Evolutionary conservation across 2,113 vertebrate species (phyloP), one percentile per base, ranked within the genome.

Genomic region (Arothron firmamentum): DNA sequence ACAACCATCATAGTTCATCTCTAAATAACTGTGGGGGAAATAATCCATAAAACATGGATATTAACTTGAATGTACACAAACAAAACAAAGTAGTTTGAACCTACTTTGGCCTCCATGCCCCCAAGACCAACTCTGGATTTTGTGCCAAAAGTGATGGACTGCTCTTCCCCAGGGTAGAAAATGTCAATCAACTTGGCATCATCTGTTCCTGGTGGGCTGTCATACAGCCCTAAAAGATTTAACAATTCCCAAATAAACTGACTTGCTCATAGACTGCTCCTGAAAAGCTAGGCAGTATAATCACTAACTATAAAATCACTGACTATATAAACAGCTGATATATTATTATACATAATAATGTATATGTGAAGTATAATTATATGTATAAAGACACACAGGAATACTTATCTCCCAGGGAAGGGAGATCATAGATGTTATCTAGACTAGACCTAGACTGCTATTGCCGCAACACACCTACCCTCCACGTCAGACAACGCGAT

Each of bases 21-120:
- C 34, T 38, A 38, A 38, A 38, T 38, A 38, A 38, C 34, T 38
- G 34, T 9, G 9, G 11, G 3, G 11, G 3, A 12, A 23, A 28
- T 28, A 5, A 28, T 28, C 25, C 25, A 6, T 28, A 28, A 28
- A 5, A 28, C 25, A 21, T 18, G 54, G 17, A 15, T 34, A 56
- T 59, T 48, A 6, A 53, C 21, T 43, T 21, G 28, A 28, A 50
- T 21, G 28, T 25, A 50, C 19, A 43, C 23, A 31, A 59, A 65
- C 10, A 41, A 2, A 20, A 14, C 12, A 17, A 41, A 10, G 38
- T 13, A 45, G 15, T 13, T 41, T 23, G 6, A 54, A 68, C 62
- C 16, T 59, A 97, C 97, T 93, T 99, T 99, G 49, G 96, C 95
- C 81, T 98, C 97, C 97, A 99, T 99, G 83, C 96, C 96, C 67